Base-by-base conservation (phyloP, 1,140 invertebrate genomes). In the Ptiloglossa arizonensis region DNA sequence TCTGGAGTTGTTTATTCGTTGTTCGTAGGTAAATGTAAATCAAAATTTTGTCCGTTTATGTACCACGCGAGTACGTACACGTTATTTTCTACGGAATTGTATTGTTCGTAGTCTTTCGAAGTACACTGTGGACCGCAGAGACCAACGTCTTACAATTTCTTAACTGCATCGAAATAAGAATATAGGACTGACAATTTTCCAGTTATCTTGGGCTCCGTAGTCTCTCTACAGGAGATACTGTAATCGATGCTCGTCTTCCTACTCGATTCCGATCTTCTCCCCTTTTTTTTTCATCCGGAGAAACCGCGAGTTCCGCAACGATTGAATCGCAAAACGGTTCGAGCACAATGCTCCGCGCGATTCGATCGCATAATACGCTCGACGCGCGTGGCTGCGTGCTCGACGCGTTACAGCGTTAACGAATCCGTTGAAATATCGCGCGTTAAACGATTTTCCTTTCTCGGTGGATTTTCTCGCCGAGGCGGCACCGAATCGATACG, bases 261-360 rank as follows among this genome's bases (percentile, higher is more conserved):
- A 52, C 22, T 44, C 38, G 60, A 24, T 63, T 44, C 22, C 22
- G 6, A 3, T 15, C 35, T 17, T 24, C 32, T 2, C 24, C 17
- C 41, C 56, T 13, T 27, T 41, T 24, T 9, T 15, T 68, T 54
- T 22, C 66, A 11, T 6, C 27, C 32, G 50, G 41, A 68, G n/a
- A 27, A n/a, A 13, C 8, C 50, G 32, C 15, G 5, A 17, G 5
- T 9, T 2, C 17, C 17, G 50, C 66, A 54, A 5, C 22, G 1
- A 54, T 13, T 41, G 66, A 54, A 54, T 68, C 66, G 66, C 22
- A 22, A 57, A 50, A 22, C 66, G n/a, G 9, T 19, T 44, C 48
- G 64, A 52, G 52, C 35, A 52, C 50, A 52, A 67, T 41, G 22
- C 11, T 5, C 13, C 22, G 5, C 35, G 62, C 19, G 46, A 66